Percentiles rank a stretch among this genome's conserved stretches.
phyloP scores from a whole-genome alignment of 2,113 vertebrate species.

The Ctenodactylus gundi region DNA sequence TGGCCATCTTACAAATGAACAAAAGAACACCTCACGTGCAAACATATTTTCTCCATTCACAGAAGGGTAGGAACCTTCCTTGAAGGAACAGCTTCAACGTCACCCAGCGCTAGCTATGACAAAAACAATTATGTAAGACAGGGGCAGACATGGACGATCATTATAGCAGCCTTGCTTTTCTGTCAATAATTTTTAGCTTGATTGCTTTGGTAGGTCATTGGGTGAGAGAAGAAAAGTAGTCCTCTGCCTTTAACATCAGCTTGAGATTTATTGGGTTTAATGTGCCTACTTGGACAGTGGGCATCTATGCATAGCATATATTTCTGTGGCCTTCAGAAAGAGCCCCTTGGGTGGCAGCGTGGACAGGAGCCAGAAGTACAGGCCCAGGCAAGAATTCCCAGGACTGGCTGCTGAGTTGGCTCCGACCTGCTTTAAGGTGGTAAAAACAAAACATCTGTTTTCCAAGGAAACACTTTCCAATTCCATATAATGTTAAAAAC shows the following conservation, averaged over 20 bases:
- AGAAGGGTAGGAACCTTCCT: not conserved
- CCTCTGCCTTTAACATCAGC: not conserved
- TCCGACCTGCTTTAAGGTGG: slow-evolving; percentile 22
- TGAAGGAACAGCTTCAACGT: not conserved
- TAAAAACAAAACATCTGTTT: slow-evolving; percentile 53
- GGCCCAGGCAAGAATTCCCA: not conserved
- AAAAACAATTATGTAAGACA: not conserved
- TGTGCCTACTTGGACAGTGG: not conserved
- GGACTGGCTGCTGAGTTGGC: not conserved
- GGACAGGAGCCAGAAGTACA: not conserved
- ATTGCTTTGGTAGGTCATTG: not conserved
- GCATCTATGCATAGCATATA: not conserved
- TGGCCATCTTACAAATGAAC: not conserved
- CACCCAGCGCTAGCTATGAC: not conserved
- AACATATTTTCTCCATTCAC: not conserved
- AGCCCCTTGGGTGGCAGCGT: accelerated
- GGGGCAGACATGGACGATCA: not conserved
- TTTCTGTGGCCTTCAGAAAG: not conserved
- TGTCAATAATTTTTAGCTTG: not conserved
- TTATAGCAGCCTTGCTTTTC: not conserved
- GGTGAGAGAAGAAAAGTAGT: not conserved
- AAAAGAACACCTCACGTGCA: not conserved
- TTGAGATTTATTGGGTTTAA: slow-evolving; percentile 25
- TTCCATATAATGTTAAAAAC: slow-evolving; percentile 32
- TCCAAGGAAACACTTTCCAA: not conserved